phyloP scores from a whole-genome alignment of 2,888 invertebrate genomes.

The Nowickia ferox region DNA sequence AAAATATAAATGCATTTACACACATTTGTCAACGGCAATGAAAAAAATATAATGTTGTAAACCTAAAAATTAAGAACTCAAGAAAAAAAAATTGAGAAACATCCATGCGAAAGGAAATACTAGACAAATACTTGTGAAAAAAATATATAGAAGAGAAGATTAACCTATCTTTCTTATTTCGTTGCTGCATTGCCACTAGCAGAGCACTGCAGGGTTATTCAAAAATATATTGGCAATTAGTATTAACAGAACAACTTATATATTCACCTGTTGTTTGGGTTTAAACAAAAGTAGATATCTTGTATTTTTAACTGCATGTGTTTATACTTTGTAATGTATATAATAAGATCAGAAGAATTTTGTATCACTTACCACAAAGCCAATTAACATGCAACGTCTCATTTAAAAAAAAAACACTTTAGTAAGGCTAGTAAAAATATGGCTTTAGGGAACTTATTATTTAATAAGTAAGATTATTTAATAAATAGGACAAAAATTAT shows the following conservation, averaged over 20 bases:
- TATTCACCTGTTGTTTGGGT: constrained; percentile 55
- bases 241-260: not conserved
- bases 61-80: not conserved
- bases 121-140: constrained; percentile 67
- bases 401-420: no score
- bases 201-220: not conserved
- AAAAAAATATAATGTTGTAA: not conserved
- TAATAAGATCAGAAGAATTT: no score
- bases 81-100: constrained; percentile 14
- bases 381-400: no score
- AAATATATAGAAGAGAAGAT: constrained; percentile 45
- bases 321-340: not conserved
- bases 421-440: no score
- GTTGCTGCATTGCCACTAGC: constrained; percentile 10
- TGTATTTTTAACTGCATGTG: not conserved
- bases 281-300: not conserved
- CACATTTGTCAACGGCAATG: constrained; percentile 45
- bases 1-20: not conserved
- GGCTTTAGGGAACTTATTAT: no score
- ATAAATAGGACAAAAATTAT: no score
- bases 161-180: constrained; percentile 61
- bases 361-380: no score
- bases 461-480: no score
- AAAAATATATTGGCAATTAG: constrained; percentile 1
- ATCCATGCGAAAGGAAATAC: constrained; percentile 51